Base-by-base conservation (phyloP, 1,140 invertebrate species). In the Drosophila busckii region DNA sequence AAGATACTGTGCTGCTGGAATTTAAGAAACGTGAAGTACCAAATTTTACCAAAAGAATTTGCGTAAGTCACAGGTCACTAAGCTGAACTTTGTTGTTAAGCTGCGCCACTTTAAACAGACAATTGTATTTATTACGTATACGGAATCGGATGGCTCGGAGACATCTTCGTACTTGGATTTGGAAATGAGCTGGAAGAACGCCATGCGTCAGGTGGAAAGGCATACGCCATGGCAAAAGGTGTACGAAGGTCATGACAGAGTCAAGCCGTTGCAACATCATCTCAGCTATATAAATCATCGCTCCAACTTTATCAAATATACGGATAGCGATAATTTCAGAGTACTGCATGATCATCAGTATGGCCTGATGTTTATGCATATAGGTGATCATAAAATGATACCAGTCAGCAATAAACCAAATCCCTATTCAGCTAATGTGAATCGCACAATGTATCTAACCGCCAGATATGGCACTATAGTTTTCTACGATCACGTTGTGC, bases 361-460 rank as follows among this genome's bases (percentile, higher is more conserved):
- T 20, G 85, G 85, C 2, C 5, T 87, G 10, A 48, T 86, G 37
- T 87, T 87, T 7, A 82, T 75, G 63, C 85, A 87, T 29, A 71
- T 44, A 12, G 75, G 85, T 4, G 85, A 87, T 56, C 78, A 67
- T 34, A 85, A 87, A 8, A 52, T 54, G 12, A 55, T 87, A 12
- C 53, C 76, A n/a, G 61, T 87, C 2, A 66, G 78, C 10, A 44
- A 55, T 0, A 15, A 15, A 0, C 0, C 3, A 0, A 75, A 60
- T n/a, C 29, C 32, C n/a, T 65, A 53, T 40, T 46, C 50, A 3
- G 55, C 28, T 0, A 85, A 85, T 40, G 58, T 65, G 12, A 66
- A 19, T 5, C 52, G 85, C 2, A 22, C 52, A 2, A 75, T 69
- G 54, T 31, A 50, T 1, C 54, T 44, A 25, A 84, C 85, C 0